These are phyloP conservation scores for Actinemys pallida DNA, from an alignment of 2,113 vertebrate genomes.

Conservation along the genomic window DNA sequence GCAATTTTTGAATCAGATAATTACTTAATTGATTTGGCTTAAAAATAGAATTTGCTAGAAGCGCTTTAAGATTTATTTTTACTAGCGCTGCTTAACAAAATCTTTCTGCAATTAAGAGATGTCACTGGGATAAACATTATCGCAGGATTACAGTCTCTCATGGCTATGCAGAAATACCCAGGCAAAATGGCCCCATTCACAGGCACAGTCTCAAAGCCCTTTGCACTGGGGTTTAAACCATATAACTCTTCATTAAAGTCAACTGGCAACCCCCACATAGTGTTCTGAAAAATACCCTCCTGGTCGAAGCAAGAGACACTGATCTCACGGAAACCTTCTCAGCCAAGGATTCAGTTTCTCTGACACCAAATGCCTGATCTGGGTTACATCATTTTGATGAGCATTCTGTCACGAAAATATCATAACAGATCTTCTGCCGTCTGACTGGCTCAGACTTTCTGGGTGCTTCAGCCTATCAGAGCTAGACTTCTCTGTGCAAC, in stretches of 20 bases:
- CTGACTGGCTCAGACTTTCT: not conserved
- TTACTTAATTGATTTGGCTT: slow-evolving; percentile 77
- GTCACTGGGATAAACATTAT: not conserved
- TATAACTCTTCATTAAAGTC: not conserved
- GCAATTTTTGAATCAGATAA: slow-evolving; percentile 68
- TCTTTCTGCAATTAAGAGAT: slow-evolving; percentile 34
- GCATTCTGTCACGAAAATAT: not conserved
- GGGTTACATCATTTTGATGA: not conserved
- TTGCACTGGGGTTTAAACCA: fast-evolving
- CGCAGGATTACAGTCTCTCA: not conserved
- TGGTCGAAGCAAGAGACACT: not conserved
- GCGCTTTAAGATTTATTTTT: not conserved
- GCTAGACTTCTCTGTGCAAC: not conserved
- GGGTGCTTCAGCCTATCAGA: not conserved
- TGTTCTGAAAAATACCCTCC: not conserved
- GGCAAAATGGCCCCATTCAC: fast-evolving
- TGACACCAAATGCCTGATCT: not conserved
- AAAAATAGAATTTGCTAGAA: slow-evolving; percentile 74
- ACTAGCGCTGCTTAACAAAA: slow-evolving; percentile 63
- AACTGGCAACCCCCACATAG: not conserved
- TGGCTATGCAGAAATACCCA: not conserved
- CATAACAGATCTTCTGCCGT: not conserved
- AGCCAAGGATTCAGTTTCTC: not conserved
- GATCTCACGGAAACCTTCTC: not conserved
- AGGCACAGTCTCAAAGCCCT: not conserved